Evolutionary conservation across 1,140 invertebrate species (phyloP).

Genomic region (Bombus breviceps): DNA sequence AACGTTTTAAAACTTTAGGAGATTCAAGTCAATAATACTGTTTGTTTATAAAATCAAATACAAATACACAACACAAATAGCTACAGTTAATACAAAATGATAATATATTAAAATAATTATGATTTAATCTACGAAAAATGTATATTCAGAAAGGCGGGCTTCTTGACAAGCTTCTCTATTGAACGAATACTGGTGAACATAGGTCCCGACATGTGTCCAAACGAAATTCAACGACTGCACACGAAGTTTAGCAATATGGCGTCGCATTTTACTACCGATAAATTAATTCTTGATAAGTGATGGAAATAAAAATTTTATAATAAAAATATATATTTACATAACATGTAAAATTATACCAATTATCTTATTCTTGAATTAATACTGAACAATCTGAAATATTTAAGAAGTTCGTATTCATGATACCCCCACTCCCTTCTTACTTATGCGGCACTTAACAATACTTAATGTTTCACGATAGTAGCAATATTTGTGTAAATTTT

Average conservation of each 20-base stretch:
- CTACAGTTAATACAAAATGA: not conserved
- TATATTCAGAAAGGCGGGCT: constrained; percentile 39
- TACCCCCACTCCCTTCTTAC: not conserved
- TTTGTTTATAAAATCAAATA: constrained; percentile 7
- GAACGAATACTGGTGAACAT: constrained; percentile 51
- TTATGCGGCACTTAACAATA: constrained; percentile 1
- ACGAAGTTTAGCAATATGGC: constrained; percentile 52
- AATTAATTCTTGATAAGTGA: constrained; percentile 18
- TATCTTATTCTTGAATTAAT: not conserved
- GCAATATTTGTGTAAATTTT: not conserved
- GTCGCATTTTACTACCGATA: not conserved
- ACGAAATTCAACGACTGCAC: constrained; percentile 47
- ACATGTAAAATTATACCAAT: not conserved
- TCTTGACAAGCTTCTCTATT: constrained; percentile 38
- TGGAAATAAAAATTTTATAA: not conserved
- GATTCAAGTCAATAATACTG: not conserved
- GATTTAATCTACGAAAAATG: not conserved
- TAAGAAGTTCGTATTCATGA: constrained; percentile 7
- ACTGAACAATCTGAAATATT: not conserved
- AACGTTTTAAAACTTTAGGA: not conserved
- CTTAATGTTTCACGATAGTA: not conserved
- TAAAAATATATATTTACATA: not conserved
- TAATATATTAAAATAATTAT: not conserved
- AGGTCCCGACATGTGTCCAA: constrained; percentile 54
- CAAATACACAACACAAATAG: constrained; percentile 12